A percentile compares a stretch with the other conserved stretches of the same genome.
These are phyloP conservation scores for Okapia johnstoni DNA, from an alignment of 2,113 vertebrate species.

Conservation along the genomic window DNA sequence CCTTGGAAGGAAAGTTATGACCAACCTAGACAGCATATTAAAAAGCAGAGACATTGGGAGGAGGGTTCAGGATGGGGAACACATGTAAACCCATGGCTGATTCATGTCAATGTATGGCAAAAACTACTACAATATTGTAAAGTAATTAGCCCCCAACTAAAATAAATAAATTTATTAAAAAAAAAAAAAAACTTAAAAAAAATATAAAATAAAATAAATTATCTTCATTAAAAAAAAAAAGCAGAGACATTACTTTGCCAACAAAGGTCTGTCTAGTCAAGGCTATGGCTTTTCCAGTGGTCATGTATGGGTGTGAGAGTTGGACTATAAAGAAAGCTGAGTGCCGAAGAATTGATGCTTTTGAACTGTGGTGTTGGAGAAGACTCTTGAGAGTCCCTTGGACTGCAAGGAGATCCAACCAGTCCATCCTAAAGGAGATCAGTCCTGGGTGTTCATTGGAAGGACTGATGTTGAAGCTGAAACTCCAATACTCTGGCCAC, in stretches of 20 bases:
- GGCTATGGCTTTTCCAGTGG: not conserved
- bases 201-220: no score
- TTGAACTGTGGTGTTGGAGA: not conserved
- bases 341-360: rapidly evolving
- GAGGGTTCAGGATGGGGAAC: no score
- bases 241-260: not conserved
- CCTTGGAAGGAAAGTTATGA: not conserved
- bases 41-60: not conserved
- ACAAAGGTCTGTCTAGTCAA: not conserved
- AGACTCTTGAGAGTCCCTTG: not conserved
- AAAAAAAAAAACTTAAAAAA: no score
- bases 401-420: not conserved
- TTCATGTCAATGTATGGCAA: no score
- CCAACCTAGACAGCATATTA: not conserved
- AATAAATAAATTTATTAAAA: no score
- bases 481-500: not conserved
- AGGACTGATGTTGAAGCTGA: not conserved
- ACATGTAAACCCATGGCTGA: no score
- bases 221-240: no score
- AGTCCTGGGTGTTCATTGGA: not conserved
- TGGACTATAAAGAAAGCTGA: not conserved
- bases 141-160: no score
- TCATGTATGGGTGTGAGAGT: not conserved
- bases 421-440: not conserved
- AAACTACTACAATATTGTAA: no score